A percentile compares a stretch with the other conserved stretches of the same genome.
These are phyloP conservation scores for Heliothis peltigera DNA, from an alignment of 2,888 invertebrate species.

Conservation along the genomic window DNA sequence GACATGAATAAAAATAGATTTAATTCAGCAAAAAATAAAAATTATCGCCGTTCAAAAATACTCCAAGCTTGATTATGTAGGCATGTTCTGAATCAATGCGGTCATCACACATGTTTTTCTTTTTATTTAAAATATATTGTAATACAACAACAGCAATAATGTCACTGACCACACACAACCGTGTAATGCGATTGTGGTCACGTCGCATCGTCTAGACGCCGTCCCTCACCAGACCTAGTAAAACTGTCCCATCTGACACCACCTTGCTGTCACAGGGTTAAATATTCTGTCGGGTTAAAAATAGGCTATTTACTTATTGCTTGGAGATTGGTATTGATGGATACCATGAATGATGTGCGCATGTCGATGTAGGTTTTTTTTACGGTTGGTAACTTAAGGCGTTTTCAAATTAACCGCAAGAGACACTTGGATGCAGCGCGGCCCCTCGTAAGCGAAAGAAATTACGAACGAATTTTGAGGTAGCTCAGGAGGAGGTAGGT, in stretches of 20 bases:
- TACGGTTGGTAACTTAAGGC: too few relatives aligned
- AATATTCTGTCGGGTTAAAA: slow-evolving; percentile 43
- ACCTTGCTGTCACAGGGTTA: slow-evolving; percentile 27
- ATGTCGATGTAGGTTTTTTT: too few relatives aligned
- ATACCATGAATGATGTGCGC: too few relatives aligned
- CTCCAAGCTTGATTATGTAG: slow-evolving; percentile 26
- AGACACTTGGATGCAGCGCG: too few relatives aligned
- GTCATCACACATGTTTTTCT: not conserved
- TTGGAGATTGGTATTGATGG: not conserved
- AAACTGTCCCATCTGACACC: slow-evolving; percentile 58
- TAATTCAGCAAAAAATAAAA: not conserved
- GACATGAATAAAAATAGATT: not conserved
- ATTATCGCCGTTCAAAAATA: not conserved
- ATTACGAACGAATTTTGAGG: too few relatives aligned
- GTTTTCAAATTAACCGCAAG: too few relatives aligned
- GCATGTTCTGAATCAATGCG: slow-evolving; percentile 13
- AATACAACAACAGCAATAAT: slow-evolving; percentile 33
- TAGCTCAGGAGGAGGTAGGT: too few relatives aligned
- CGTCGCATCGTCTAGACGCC: slow-evolving; percentile 61
- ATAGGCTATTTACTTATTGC: slow-evolving; percentile 27
- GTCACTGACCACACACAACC: slow-evolving; percentile 66
- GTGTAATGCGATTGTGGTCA: slow-evolving; percentile 59
- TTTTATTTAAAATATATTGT: slow-evolving; percentile 10
- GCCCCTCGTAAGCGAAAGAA: too few relatives aligned
- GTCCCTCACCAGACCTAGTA: slow-evolving; percentile 55